Base-by-base conservation (phyloP, 2,888 invertebrate genomes). In the Agonopterix alstromeriana region DNA sequence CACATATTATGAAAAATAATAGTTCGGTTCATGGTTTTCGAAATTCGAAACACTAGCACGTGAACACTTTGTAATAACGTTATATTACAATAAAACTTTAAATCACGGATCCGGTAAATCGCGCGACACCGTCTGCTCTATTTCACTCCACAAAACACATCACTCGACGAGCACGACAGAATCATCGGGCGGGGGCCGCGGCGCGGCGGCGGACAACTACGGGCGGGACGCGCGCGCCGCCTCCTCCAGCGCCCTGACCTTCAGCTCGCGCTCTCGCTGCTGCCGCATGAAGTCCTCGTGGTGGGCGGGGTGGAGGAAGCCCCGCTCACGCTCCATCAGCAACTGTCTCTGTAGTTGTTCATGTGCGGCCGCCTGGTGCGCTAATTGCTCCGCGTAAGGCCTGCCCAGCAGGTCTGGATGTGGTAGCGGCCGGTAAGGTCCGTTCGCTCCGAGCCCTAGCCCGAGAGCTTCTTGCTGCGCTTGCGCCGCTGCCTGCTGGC, bases 331-430 rank as follows among this genome's bases (percentile, higher is more conserved):
- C 77, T 96, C 96, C 82, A 96, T 70, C 79, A 96, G 87, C 81
- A 96, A 90, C 73, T 96, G 96, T 58, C 96, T 91, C 81, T 96
- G 95, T 56, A 96, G 83, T 73, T 95, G 95, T 78, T 96, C 96
- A 70, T 96, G 95, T 55, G 95, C 95, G 38, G 93, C 94, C 58
- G 92, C 92, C 78, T 94, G 92, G 63, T 94, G 94, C 54, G 94
- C 94, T 61, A 95, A 81, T 71, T 94, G 94, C 73, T 96, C 95
- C 42, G 95, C 94, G 77, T 95, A 95, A 2, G 94, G 94, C 67
- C 96, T 90, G 44, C 94, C 93, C 55, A 96, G 89, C 54, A 96
- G 90, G 76, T 95, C 95, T 0, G 94, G 94, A 65, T 94, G 94
- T 68, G 93, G 94, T 56, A 94, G 81, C 45, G 92, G 93, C 58